Evolutionary conservation across 2,888 invertebrate genomes (phyloP), one percentile per base, ranked within the genome.

Genomic region (Andrena haemorrhoa): DNA sequence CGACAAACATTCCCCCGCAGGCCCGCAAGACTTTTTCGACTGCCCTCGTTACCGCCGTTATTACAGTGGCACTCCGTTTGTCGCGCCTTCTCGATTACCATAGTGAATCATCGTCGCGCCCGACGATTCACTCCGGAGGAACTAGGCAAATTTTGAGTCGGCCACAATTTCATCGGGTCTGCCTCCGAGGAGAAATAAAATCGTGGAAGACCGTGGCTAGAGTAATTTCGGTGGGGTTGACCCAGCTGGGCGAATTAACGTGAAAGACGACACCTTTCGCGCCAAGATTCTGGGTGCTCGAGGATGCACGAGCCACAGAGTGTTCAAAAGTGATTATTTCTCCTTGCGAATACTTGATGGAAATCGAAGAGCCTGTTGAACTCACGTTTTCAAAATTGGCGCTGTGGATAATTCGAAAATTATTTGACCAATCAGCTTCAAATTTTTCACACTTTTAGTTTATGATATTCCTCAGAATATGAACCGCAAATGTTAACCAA

Each of bases 1-100:
- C 26, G 41, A 51, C 69, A 64, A 73, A 79, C 73, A 73, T 79
- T 69, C 60, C n/a, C 56, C 2, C n/a, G 2, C 47, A 29, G 29
- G 29, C 31, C 16, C 12, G 31, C 10, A 8, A 20, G 16, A 29
- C 3, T 41, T 12, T 12, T 16, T 56, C 41, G 23, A 35, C n/a
- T 0, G 16, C 47, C 29, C 31, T 49, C 23, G 56, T 56, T 23
- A 56, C 10, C 31, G 10, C 16, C 65, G 26, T 73, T 78, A 74
- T 71, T 64, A 53, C 68, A 10, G 31, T 2, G 33, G 2, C 20
- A n/a, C 7, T 12, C 49, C 53, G 49, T 71, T 65, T 60, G 69
- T 29, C 60, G 33, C 31, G 33, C 64, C 47, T 29, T 53, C 23
- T 56, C 56, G 26, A 56, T 56, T 56, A 26, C 56, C 56, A 26